A percentile compares a stretch with the other conserved stretches of the same genome.
Evolutionary conservation across 1,140 invertebrate genomes (phyloP).

Genomic region (Chrysopa pallens): DNA sequence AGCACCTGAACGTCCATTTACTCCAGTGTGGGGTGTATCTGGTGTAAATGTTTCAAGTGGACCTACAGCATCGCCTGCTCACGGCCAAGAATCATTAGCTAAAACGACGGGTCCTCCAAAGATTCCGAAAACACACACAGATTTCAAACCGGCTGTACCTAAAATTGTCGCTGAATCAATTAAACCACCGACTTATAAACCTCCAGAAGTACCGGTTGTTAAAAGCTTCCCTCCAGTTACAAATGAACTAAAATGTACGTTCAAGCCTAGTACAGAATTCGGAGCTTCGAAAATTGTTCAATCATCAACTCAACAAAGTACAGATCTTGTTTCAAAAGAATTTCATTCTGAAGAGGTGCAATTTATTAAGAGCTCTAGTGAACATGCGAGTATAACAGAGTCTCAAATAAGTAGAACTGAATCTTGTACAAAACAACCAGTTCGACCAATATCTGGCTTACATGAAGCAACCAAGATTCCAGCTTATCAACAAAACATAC

Average conservation of each 20-base stretch:
- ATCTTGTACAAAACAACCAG: neutral
- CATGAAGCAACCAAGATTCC: conserved; percentile 25
- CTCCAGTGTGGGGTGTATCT: conserved; percentile 18
- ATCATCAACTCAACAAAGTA: conserved; percentile 7
- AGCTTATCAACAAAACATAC: conserved; percentile 38
- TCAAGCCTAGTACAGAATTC: neutral
- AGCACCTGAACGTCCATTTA: conserved; percentile 31
- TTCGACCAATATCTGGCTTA: conserved; percentile 9
- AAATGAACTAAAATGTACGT: conserved; percentile 20
- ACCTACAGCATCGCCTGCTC: conserved; percentile 10
- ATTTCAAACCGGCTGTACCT: too few relatives aligned
- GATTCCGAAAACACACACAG: too few relatives aligned
- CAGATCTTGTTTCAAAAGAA: conserved; percentile 9
- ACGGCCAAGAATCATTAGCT: conserved; percentile 22
- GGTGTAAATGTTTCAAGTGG: conserved; percentile 3
- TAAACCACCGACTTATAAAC: conserved; percentile 2
- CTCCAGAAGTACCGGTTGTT: too few relatives aligned
- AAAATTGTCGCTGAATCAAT: conserved; percentile 8
- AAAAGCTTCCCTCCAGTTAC: conserved; percentile 20
- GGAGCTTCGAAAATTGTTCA: neutral
- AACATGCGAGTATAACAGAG: too few relatives aligned
- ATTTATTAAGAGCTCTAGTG: too few relatives aligned
- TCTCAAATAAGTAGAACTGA: too few relatives aligned
- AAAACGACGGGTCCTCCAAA: conserved; percentile 24
- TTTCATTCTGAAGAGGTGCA: too few relatives aligned